phyloP scores from a whole-genome alignment of 92 coral and sea anemone species.

The Blastomussa wellsi region DNA sequence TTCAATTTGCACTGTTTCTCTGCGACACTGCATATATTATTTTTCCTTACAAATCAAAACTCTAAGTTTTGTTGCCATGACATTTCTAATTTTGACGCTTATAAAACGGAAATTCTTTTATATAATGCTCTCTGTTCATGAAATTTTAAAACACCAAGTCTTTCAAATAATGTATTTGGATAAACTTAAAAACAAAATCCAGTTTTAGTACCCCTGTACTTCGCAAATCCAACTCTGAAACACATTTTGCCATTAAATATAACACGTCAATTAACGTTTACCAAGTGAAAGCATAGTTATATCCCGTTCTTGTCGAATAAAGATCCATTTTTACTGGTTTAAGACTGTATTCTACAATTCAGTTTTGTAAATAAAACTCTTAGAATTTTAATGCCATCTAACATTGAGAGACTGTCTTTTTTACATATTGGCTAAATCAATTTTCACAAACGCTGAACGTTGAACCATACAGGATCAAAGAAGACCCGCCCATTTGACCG shows the following conservation, averaged over 20 bases:
- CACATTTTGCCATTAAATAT: background rate
- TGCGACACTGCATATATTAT: background rate
- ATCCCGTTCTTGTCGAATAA: background rate
- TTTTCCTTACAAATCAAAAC: background rate
- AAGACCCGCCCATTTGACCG: conserved; percentile 21
- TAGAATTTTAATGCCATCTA: background rate
- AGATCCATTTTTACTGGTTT: background rate
- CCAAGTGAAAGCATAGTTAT: background rate
- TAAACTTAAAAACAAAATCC: background rate
- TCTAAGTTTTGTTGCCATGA: background rate
- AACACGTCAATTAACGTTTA: background rate
- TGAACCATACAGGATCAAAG: conserved; percentile 23
- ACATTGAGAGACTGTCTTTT: background rate
- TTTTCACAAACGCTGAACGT: conserved; percentile 22
- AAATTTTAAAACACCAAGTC: background rate
- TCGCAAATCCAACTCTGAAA: background rate
- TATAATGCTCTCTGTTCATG: background rate
- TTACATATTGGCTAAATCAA: conserved; percentile 3
- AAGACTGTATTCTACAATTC: background rate
- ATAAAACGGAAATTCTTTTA: background rate
- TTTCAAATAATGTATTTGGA: background rate
- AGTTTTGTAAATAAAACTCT: background rate
- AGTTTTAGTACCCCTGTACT: background rate
- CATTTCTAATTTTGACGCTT: background rate
- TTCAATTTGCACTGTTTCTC: background rate